Base-by-base conservation (phyloP, 2,797 vertebrate genomes). In the Sylvilagus floridanus region DNA sequence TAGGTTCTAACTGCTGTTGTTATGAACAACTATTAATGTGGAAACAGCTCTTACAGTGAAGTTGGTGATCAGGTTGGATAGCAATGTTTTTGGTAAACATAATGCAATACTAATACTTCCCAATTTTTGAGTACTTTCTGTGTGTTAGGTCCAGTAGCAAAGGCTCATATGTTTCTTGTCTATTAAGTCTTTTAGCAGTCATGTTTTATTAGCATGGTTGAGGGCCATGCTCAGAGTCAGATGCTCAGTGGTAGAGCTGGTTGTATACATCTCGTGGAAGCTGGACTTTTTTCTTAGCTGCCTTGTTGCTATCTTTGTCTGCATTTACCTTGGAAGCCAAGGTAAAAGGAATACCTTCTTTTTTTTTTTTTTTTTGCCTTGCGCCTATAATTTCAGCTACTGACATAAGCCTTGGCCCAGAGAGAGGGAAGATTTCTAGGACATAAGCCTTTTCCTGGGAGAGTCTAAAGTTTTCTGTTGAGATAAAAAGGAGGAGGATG, bases 401-500 rank as follows among this genome's bases (percentile, higher is more conserved):
- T 79, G 19, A 8, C 2, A 0, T 17, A 78, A 78, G 2, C 68
- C 7, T 2, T 66, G 4, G 32, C 28, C 47, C 24, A n/a, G 57
- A 79, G 9, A 24, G 7, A 81, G 54, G 10, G 12, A 37, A 22
- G 19, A 66, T 54, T 75, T 72, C 52, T 32, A 42, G 65, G 32
- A 37, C 52, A 32, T 63, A n/a, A 69, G 32, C 47, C 17, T 77
- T 60, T 87, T 88, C 71, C 13, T 24, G 7, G 35, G 22, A 35
- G 32, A 79, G 30, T 78, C 60, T 84, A 65, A n/a, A 24, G 71
- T 52, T 21, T 81, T 96, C 28, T 88, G n/a, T 60, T 84, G 26
- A 76, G n/a, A 52, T 62, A 28, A 16, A 63, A 73, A 42, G 28
- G 13, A 37, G 17, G 14, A 81, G 26, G 57, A 91, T 14, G 50